Conservation (phyloP, 2,888 invertebrate species). For the Sipha maydis region DNA sequence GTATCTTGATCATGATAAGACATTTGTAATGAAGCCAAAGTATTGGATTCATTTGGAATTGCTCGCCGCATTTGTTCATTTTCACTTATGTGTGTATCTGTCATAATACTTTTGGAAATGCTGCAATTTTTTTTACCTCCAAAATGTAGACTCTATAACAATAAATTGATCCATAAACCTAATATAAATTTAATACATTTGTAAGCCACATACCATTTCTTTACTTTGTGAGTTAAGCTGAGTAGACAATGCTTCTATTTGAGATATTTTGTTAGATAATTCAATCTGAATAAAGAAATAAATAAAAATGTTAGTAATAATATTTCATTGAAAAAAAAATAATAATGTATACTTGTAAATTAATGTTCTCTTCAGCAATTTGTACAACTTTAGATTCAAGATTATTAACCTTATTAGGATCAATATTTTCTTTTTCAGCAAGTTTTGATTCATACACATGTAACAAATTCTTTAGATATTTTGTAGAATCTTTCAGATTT, state of each 20-base stretch:
- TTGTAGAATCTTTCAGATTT: slow-evolving; percentile 44
- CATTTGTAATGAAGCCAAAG: slow-evolving; percentile 48
- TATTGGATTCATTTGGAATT: slow-evolving; percentile 44
- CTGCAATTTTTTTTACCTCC: slow-evolving; percentile 1
- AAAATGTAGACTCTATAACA: slow-evolving; percentile 28
- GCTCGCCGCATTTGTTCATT: slow-evolving; percentile 54
- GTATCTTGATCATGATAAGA: slow-evolving; percentile 40
- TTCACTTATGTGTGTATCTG: slow-evolving; percentile 50
- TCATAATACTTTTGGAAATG: slow-evolving; percentile 48
- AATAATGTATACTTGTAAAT: slow-evolving; percentile 51
- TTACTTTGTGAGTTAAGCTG: slow-evolving; percentile 31
- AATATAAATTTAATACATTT: not conserved
- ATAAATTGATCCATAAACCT: not conserved
- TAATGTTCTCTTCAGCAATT: slow-evolving; percentile 43
- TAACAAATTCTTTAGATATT: slow-evolving; percentile 35
- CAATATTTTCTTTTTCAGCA: slow-evolving; percentile 45
- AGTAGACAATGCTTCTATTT: slow-evolving; percentile 31
- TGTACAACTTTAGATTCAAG: slow-evolving; percentile 50
- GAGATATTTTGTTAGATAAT: slow-evolving; percentile 30
- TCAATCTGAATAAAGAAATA: slow-evolving; percentile 33
- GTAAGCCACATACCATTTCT: slow-evolving; percentile 22
- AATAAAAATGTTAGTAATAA: not conserved
- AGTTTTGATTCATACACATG: slow-evolving; percentile 42
- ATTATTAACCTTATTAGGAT: slow-evolving; percentile 41
- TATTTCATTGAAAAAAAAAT: not conserved